Base-by-base conservation (phyloP, 1,140 invertebrate species). In the Drosophila seguyi region DNA sequence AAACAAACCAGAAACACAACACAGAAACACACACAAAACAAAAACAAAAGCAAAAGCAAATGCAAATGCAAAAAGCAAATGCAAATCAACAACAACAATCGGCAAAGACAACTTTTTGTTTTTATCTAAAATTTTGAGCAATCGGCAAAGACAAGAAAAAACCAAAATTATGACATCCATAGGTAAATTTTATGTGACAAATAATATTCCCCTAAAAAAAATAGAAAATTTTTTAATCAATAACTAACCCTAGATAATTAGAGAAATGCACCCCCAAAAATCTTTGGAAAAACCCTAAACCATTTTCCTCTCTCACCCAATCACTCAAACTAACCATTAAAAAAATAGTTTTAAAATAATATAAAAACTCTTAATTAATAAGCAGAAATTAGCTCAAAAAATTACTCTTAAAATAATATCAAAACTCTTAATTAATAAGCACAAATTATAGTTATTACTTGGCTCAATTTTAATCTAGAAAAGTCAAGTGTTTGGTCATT, bases 131-230 rank as follows among this genome's bases (percentile, higher is more conserved):
- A 77, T 56, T 78, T 78, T 69, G 57, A 73, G 7, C 41, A 71
- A 78, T 71, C 42, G 65, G 63, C 63, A 62, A 75, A 67, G 60
- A 77, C 75, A 81, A 79, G 69, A 75, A 58, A 58, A 77, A 83
- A 48, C 57, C 67, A 55, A 92, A 92, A 92, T 92, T 88, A 92
- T 92, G 91, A 92, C 91, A 72, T 92, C 91, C 66, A 92, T 92
- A 92, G 91, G 91, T 92, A 92, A 92, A 86, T 91, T 87, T 69
- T 67, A n/a, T 55, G 53, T 45, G 31, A 72, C 44, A 53, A 53
- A 53, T 22, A 53, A 52, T 38, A 57, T 47, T 34, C 13, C 36
- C n/a, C 42, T 10, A 0, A 31, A 31, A 31, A 67, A 56, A 41
- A 18, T n/a, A 16, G 11, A 45, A 22, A 22, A 0, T 1, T 36